Evolutionary conservation across 2,797 vertebrate species (phyloP).

Genomic region (Centroberyx gerrardi): DNA sequence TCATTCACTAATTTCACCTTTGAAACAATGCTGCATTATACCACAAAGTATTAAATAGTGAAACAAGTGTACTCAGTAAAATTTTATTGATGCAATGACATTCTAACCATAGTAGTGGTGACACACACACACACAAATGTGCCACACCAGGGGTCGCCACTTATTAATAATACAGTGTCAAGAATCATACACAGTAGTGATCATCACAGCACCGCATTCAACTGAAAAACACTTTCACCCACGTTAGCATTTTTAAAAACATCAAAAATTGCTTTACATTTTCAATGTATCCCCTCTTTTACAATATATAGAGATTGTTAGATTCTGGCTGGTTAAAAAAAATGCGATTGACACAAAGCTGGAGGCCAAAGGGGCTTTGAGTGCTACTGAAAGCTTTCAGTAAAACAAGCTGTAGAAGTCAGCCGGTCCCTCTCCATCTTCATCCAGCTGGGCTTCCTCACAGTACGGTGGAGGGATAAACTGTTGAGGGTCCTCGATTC

Average conservation of each 20-base stretch:
- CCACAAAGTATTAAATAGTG: too few species aligned
- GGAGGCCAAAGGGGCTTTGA: neutral
- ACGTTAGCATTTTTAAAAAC: neutral
- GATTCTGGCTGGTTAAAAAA: too few species aligned
- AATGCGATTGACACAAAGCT: too few species aligned
- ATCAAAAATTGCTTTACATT: neutral
- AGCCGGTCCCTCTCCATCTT: slow-evolving; percentile 25
- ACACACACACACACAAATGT: too few species aligned
- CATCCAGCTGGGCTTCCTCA: slow-evolving; percentile 1
- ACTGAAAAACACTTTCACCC: neutral
- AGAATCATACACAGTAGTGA: neutral
- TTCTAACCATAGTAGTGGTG: too few species aligned
- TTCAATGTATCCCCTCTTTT: too few species aligned
- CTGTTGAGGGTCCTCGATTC: slow-evolving; percentile 66
- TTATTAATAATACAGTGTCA: slow-evolving; percentile 1
- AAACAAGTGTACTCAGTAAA: too few species aligned
- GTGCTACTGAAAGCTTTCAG: neutral
- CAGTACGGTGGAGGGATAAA: slow-evolving; percentile 80
- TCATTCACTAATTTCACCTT: too few species aligned
- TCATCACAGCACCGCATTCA: neutral
- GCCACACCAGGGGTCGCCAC: too few species aligned
- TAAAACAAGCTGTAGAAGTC: slow-evolving; percentile 74
- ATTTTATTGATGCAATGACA: too few species aligned
- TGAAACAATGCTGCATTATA: too few species aligned
- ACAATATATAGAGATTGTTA: too few species aligned